Evolutionary conservation across 2,888 invertebrate genomes (phyloP).

Genomic region (Drepana falcataria): DNA sequence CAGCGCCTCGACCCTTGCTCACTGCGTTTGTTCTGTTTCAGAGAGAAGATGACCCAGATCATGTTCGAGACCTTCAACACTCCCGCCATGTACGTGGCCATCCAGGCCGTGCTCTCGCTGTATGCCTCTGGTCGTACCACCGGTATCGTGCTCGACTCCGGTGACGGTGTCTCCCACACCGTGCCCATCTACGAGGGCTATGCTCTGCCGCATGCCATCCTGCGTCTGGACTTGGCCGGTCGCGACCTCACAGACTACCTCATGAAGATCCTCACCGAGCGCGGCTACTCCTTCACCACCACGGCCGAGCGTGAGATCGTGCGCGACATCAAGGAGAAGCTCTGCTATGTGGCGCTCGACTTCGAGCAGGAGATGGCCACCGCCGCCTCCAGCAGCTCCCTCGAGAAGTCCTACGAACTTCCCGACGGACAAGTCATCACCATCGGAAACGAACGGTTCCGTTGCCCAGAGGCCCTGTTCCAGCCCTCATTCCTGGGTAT

Average conservation of each 20-base stretch:
- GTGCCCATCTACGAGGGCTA: constrained; percentile 97
- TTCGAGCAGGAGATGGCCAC: constrained; percentile 97
- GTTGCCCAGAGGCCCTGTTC: constrained; percentile 96
- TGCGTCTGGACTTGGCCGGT: constrained; percentile 94
- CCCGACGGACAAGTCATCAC: constrained; percentile 96
- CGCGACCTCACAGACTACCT: constrained; percentile 94
- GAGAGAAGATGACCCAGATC: constrained; percentile 94
- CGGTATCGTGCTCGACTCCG: constrained; percentile 96
- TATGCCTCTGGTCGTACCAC: constrained; percentile 98
- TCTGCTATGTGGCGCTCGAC: constrained; percentile 93
- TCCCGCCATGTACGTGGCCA: constrained; percentile 95
- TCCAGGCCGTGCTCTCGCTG: constrained; percentile 93
- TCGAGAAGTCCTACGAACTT: constrained; percentile 97
- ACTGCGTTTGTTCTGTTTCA: constrained; percentile 32
- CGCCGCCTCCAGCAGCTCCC: constrained; percentile 92
- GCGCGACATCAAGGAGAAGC: constrained; percentile 95
- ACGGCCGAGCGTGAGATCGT: constrained; percentile 96
- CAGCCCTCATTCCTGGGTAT: constrained; percentile 95
- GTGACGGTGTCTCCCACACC: constrained; percentile 96
- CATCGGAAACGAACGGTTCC: constrained; percentile 96
- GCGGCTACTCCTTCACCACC: constrained; percentile 93
- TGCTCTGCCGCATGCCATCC: constrained; percentile 93
- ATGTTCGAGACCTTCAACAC: constrained; percentile 96
- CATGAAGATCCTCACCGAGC: constrained; percentile 95
- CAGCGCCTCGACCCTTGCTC: background rate